These are phyloP conservation scores for Contarinia nasturtii DNA, from an alignment of 1,140 invertebrate species.

Conservation along the genomic window DNA sequence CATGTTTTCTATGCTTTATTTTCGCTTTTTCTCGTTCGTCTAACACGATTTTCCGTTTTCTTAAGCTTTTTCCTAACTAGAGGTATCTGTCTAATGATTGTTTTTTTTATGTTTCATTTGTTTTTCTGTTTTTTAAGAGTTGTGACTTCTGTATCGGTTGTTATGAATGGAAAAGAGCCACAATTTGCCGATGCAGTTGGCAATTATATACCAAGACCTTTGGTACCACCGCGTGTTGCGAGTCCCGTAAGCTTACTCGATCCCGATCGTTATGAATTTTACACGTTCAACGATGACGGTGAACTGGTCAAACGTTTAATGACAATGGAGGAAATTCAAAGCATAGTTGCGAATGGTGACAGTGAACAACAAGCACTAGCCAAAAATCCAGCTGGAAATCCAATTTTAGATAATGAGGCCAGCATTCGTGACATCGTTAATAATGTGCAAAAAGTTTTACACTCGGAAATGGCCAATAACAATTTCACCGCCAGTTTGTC, in stretches of 20 bases:
- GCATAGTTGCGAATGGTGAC: constrained; percentile 58
- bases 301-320: constrained; percentile 61
- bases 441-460: constrained; percentile 62
- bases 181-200: constrained; percentile 40
- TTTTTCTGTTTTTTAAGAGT: constrained; percentile 25
- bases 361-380: constrained; percentile 33
- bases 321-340: constrained; percentile 64
- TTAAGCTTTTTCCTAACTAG: no score
- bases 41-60: no score
- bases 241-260: constrained; percentile 54
- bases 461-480: constrained; percentile 48
- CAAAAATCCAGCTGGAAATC: constrained; percentile 26
- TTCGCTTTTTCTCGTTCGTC: no score
- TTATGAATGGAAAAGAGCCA: constrained; percentile 33
- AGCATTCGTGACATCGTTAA: constrained; percentile 59
- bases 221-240: constrained; percentile 33
- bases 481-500: constrained; percentile 27
- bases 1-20: no score
- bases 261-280: constrained; percentile 66
- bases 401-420: constrained; percentile 31
- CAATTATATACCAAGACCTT: constrained; percentile 33
- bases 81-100: no score
- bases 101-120: no score
- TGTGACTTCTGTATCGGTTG: constrained; percentile 36
- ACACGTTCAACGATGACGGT: constrained; percentile 62